phyloP scores from a whole-genome alignment of 1,140 invertebrate species.

The Ganaspis sp. region DNA sequence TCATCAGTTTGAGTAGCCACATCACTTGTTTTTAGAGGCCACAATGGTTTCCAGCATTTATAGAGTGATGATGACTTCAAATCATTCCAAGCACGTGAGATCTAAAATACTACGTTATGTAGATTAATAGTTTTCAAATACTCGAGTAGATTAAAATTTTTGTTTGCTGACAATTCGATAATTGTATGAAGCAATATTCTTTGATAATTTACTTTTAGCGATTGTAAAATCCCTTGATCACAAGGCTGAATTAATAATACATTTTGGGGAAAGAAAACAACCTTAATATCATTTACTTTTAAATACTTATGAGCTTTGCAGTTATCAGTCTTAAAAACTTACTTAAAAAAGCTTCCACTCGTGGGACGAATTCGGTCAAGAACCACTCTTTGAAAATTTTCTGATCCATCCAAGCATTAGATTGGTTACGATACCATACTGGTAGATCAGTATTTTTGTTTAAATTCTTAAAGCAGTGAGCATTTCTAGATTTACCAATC shows the following conservation, averaged over 20 bases:
- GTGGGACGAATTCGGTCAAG: conserved; percentile 56
- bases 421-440: conserved; percentile 52
- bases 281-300: conserved; percentile 51
- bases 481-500: conserved; percentile 43
- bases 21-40: neutral
- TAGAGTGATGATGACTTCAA: neutral
- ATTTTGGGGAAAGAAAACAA: conserved; percentile 71
- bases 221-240: conserved; percentile 56
- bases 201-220: conserved; percentile 34
- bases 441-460: conserved; percentile 35
- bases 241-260: conserved; percentile 66
- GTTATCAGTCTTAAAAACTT: conserved; percentile 60
- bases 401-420: conserved; percentile 56
- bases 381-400: conserved; percentile 61
- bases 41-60: neutral
- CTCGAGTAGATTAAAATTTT: neutral
- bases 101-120: neutral
- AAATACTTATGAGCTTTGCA: conserved; percentile 51
- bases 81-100: neutral
- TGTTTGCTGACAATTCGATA: neutral
- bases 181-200: neutral
- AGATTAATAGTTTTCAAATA: neutral
- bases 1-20: neutral
- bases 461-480: conserved; percentile 13
- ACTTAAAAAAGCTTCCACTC: conserved; percentile 50